Evolutionary conservation across 2,113 vertebrate species (phyloP).

Genomic region (Corvus cornix): DNA sequence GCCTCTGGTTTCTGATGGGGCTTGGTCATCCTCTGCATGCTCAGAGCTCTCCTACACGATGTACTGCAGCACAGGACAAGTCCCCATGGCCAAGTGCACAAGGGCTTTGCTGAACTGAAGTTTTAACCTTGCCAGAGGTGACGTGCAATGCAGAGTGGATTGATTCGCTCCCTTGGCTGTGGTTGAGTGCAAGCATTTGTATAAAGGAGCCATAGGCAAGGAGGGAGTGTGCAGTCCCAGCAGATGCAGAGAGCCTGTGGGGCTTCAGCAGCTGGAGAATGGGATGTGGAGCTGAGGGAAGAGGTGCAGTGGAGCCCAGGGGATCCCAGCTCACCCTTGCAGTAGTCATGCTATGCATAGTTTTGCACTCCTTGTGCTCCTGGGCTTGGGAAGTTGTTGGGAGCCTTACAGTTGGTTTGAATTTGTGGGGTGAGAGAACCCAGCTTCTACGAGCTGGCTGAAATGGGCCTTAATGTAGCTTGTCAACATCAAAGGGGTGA

Average conservation of each 20-base stretch:
- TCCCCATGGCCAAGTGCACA: not conserved
- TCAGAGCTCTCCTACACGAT: accelerated
- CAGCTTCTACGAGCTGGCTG: not conserved
- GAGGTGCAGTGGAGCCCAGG: accelerated
- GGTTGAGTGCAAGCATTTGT: not conserved
- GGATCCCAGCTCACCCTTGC: not conserved
- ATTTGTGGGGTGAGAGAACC: not conserved
- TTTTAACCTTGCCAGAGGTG: constrained; percentile 22
- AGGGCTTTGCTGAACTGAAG: not conserved
- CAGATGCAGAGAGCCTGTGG: not conserved
- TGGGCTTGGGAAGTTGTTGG: not conserved
- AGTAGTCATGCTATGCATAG: not conserved
- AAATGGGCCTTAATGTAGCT: not conserved
- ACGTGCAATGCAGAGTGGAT: not conserved
- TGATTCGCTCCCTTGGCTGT: not conserved
- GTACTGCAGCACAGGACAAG: not conserved
- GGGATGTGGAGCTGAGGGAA: not conserved
- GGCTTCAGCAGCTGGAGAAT: not conserved
- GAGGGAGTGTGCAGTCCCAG: not conserved
- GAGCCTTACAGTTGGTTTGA: not conserved
- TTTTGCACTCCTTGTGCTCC: not conserved
- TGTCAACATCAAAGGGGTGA: not conserved
- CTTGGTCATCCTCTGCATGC: not conserved
- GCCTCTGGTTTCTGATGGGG: not conserved
- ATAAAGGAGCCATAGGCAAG: not conserved